Conservation (phyloP, 92 coral and sea anemone species). For the Zoanthus sociatus region DNA sequence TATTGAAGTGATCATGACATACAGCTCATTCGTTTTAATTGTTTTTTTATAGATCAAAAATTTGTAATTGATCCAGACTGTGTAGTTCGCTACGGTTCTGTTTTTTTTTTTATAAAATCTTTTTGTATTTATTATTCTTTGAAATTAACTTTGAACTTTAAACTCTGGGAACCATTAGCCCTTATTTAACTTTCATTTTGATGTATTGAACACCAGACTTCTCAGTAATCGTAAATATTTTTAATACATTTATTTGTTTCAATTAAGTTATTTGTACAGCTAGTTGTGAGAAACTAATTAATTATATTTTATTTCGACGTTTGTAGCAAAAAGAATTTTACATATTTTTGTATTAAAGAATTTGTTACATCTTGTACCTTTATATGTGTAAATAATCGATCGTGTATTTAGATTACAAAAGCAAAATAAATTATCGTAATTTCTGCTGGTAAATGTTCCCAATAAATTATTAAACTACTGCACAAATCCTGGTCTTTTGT, state of each 20-base stretch:
- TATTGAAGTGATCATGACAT: too few species aligned
- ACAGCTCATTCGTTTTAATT: too few species aligned
- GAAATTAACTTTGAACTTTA: not conserved
- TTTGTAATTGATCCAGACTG: too few species aligned
- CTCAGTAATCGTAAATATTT: not conserved
- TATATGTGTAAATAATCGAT: not conserved
- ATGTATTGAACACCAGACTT: not conserved
- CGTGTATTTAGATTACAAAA: not conserved
- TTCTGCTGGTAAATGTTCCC: too few species aligned
- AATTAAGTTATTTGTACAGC: not conserved
- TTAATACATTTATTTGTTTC: not conserved
- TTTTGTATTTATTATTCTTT: not conserved
- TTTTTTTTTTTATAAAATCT: not conserved
- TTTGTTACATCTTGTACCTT: not conserved
- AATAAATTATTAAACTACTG: too few species aligned
- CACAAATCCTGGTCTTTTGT: too few species aligned
- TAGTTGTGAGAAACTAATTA: not conserved
- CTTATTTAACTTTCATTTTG: not conserved
- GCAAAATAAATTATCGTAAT: not conserved
- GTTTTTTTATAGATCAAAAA: too few species aligned
- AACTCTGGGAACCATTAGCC: not conserved
- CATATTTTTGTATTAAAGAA: not conserved
- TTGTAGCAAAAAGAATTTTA: not conserved
- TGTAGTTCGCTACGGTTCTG: too few species aligned
- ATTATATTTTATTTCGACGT: not conserved